Evolutionary conservation across 2,113 vertebrate species (phyloP), one percentile per base, ranked within the genome.

Genomic region (Talpa occidentalis): DNA sequence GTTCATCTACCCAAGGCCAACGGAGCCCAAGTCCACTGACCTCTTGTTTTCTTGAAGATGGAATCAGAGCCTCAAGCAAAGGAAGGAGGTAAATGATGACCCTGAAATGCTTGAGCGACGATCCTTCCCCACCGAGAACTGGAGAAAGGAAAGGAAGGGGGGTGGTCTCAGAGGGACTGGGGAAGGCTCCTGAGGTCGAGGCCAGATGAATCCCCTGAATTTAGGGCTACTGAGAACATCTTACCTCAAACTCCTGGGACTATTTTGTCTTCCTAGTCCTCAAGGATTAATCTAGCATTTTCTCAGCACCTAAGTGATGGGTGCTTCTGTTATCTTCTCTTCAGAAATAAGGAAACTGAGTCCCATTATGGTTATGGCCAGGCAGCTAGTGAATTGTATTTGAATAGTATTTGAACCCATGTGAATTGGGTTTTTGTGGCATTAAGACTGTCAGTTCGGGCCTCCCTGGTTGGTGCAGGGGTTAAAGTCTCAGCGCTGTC

Each of bases 291-390:
- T 24, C 28, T 35, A 70, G 42, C 72, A 37, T 87, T 69, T 24
- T 35, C 42, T 77, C 30, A 88, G 59, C 4, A 52, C 24, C 37
- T 37, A 3, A 4, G 40, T 40, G 67, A 59, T 73, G 24, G 28
- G 28, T 44, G 24, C 59, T 88, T 56, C 37, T 69, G 7, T 87
- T 70, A 2, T 32, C 66, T 94, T 59, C 19, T 83, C 22, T 54
- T 54, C 52, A 54, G 16, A 40, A 49, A 60, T 70, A 62, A 91
- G 93, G 92, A 93, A 81, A 85, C 81, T 6, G 72, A 91, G 79
- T 96, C 83, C 49, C 69, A 5, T 10, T 40, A 11, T 10, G 64
- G 64, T 26, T 67, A 72, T 2, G 24, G 42, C 6, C 32, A 74
- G 79, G 15, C n/a, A 60, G 44, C 70, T 62, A 62, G 66, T 54